Conservation (phyloP, 2,797 vertebrate genomes). For the Sebastes baramenuke region DNA sequence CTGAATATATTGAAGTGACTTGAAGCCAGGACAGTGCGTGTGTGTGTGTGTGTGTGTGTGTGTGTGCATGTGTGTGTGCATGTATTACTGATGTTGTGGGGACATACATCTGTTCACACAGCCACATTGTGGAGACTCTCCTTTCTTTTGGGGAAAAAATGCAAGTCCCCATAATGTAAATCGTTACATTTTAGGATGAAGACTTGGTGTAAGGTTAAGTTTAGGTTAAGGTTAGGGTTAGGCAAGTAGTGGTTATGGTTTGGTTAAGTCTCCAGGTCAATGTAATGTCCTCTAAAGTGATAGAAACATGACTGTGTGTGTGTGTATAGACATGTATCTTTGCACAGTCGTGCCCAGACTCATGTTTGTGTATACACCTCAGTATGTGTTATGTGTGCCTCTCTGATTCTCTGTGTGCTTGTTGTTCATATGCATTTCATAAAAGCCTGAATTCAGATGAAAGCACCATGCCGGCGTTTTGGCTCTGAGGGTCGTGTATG, state of each 20-base stretch:
- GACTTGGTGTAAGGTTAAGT: not conserved
- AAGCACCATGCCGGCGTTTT: slow-evolving; percentile 25
- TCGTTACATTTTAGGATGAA: not conserved
- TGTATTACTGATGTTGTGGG: not conserved
- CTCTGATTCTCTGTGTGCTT: slow-evolving; percentile 18
- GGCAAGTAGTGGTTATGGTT: not conserved
- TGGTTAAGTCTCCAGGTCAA: not conserved
- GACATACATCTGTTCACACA: not conserved
- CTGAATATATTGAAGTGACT: not conserved
- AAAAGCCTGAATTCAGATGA: slow-evolving; percentile 12
- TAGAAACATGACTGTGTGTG: not conserved
- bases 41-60: not conserved
- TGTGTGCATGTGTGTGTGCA: too few species aligned
- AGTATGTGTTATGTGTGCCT: not conserved
- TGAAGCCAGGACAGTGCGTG: not conserved
- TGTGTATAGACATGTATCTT: not conserved
- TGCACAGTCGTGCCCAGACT: not conserved
- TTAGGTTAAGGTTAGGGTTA: not conserved
- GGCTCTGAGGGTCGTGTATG: slow-evolving; percentile 7
- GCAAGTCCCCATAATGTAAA: not conserved
- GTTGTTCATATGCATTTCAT: slow-evolving; percentile 22
- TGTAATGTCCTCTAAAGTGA: not conserved
- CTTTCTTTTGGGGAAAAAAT: not conserved
- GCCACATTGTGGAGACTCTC: not conserved
- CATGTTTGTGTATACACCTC: slow-evolving; percentile 6